phyloP scores from a whole-genome alignment of 1,140 invertebrate genomes.

The Drosophila sucinea region DNA sequence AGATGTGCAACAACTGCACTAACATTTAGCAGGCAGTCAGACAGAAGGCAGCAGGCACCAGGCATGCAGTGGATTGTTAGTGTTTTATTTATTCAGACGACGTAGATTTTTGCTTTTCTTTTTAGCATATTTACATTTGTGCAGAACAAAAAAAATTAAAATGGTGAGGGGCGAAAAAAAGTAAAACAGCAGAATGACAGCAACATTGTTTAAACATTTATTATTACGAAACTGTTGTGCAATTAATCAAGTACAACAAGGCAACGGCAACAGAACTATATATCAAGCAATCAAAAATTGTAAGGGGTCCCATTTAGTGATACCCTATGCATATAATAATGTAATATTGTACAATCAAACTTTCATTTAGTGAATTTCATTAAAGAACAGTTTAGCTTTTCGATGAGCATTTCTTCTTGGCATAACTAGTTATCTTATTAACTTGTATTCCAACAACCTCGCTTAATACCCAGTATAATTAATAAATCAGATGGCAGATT shows the following conservation, averaged over 20 bases:
- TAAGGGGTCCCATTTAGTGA: no score
- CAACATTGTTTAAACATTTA: conserved; percentile 20
- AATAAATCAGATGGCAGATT: no score
- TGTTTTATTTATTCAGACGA: conserved; percentile 54
- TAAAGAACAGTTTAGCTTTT: no score
- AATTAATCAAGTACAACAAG: conserved; percentile 18
- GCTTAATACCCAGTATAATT: no score
- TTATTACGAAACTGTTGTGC: conserved; percentile 16
- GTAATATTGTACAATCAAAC: no score
- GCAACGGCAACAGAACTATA: background rate
- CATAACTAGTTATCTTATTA: no score
- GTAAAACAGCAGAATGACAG: conserved; percentile 1
- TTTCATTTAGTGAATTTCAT: no score
- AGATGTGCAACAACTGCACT: conserved; percentile 45
- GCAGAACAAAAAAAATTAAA: conserved; percentile 12
- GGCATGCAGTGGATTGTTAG: conserved; percentile 38
- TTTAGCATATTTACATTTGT: conserved; percentile 57
- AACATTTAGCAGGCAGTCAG: background rate
- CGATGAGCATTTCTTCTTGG: no score
- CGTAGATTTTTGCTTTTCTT: conserved; percentile 39
- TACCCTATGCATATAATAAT: no score
- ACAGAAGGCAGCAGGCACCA: no score
- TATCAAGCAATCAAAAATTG: no score
- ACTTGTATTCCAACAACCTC: no score
- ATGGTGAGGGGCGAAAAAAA: conserved; percentile 20